Evolutionary conservation across 2,888 invertebrate genomes (phyloP).

Genomic region (Gortyna flavago): DNA sequence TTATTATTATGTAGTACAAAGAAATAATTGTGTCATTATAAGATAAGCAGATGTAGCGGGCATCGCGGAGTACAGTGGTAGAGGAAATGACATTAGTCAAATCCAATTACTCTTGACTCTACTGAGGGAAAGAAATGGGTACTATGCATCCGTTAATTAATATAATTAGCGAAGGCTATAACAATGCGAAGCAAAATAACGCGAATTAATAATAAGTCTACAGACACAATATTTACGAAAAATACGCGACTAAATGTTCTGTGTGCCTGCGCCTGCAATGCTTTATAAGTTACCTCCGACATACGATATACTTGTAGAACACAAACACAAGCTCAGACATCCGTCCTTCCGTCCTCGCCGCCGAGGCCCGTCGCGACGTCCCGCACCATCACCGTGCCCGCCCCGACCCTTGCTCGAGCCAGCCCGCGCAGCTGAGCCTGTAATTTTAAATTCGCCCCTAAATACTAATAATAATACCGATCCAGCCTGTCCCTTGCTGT

Average conservation of each 20-base stretch:
- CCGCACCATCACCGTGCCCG: no score
- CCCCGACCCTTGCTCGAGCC: no score
- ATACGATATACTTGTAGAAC: no score
- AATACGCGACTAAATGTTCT: background rate
- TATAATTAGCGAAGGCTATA: background rate
- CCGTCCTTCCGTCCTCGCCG: no score
- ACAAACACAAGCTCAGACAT: no score
- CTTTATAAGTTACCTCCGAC: background rate
- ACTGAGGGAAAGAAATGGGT: background rate
- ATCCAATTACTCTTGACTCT: background rate
- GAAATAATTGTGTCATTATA: background rate
- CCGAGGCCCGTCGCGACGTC: no score
- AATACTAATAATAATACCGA: no score
- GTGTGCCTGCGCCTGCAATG: background rate
- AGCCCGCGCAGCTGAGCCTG: no score
- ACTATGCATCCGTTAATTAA: constrained; percentile 3
- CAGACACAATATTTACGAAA: background rate
- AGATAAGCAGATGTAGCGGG: background rate
- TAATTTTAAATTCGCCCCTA: no score
- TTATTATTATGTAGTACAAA: background rate
- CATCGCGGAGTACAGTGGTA: background rate
- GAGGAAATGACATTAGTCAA: background rate
- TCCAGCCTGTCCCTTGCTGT: no score
- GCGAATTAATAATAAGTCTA: background rate
- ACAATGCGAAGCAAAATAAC: background rate